These are phyloP conservation scores for Centrocercus urophasianus DNA, from an alignment of 2,113 vertebrate genomes.

Conservation along the genomic window DNA sequence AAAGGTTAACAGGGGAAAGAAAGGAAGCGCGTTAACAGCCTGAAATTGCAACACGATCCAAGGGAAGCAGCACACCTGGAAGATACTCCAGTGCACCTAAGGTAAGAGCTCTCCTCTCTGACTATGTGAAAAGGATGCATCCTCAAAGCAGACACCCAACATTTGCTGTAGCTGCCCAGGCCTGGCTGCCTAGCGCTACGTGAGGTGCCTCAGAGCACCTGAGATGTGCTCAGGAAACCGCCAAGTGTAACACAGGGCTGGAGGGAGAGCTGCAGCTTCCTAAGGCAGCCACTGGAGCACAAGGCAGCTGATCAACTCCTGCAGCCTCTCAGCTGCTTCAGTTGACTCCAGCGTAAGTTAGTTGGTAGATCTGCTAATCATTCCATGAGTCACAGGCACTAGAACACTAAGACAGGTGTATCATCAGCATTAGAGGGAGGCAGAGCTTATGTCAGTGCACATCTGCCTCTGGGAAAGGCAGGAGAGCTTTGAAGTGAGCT, in stretches of 20 bases:
- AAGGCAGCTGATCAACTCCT: not conserved
- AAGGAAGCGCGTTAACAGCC: not conserved
- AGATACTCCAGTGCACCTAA: not conserved
- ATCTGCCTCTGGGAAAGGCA: not conserved
- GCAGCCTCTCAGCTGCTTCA: not conserved
- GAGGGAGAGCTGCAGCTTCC: not conserved
- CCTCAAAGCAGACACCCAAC: not conserved
- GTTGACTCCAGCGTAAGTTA: fast-evolving
- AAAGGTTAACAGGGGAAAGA: not conserved
- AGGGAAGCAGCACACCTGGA: not conserved
- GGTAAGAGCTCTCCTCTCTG: not conserved
- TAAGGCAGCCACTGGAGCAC: not conserved
- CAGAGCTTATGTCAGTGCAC: fast-evolving
- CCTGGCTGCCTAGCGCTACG: not conserved
- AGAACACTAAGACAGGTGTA: not conserved
- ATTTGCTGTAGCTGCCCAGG: not conserved
- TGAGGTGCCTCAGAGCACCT: not conserved
- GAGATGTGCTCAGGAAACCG: not conserved
- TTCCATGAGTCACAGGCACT: not conserved
- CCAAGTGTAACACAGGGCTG: not conserved
- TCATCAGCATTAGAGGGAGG: fast-evolving
- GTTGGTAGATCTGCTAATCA: fast-evolving
- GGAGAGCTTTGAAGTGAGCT: not conserved
- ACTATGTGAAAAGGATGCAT: fast-evolving
- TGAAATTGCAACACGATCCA: not conserved